A percentile compares a stretch with the other conserved stretches of the same genome.
Evolutionary conservation across 2,888 invertebrate genomes (phyloP).

Genomic region (Agrenia bidenticulata): DNA sequence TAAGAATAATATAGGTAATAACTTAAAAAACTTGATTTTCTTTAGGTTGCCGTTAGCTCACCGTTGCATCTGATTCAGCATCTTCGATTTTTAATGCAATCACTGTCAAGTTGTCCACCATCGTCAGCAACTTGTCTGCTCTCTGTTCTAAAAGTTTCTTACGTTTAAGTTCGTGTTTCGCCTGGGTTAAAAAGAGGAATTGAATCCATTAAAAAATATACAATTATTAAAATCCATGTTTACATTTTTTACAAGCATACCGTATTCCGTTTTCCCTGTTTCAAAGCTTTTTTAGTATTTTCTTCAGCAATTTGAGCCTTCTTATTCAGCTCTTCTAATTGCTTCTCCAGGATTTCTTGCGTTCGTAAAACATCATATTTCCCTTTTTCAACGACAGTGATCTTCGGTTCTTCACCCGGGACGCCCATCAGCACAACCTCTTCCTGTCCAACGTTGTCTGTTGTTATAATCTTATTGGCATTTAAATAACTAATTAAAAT

Average conservation of each 20-base stretch:
- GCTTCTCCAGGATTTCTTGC: slow-evolving; percentile 41
- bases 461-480: slow-evolving; percentile 19
- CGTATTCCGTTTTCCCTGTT: slow-evolving; percentile 39
- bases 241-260: slow-evolving; percentile 20
- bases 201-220: neutral
- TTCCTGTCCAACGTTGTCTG: slow-evolving; percentile 40
- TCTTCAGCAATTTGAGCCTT: slow-evolving; percentile 30
- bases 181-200: slow-evolving; percentile 27
- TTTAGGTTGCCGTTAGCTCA: too few relatives aligned
- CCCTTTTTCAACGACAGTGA: slow-evolving; percentile 45
- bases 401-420: slow-evolving; percentile 15
- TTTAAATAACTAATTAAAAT: slow-evolving; percentile 33
- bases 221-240: too few relatives aligned
- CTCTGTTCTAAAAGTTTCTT: slow-evolving; percentile 44
- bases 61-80: slow-evolving; percentile 46
- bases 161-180: slow-evolving; percentile 44
- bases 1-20: too few relatives aligned
- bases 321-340: slow-evolving; percentile 29
- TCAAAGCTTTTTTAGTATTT: slow-evolving; percentile 31
- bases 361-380: slow-evolving; percentile 43
- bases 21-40: neutral
- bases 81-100: slow-evolving; percentile 46
- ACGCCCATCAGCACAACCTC: slow-evolving; percentile 36
- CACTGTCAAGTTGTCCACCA: slow-evolving; percentile 45
- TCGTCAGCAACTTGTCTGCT: slow-evolving; percentile 37